A percentile compares a stretch with the other conserved stretches of the same genome.
Evolutionary conservation across 2,888 invertebrate genomes (phyloP).

Genomic region (Laothoe populi): DNA sequence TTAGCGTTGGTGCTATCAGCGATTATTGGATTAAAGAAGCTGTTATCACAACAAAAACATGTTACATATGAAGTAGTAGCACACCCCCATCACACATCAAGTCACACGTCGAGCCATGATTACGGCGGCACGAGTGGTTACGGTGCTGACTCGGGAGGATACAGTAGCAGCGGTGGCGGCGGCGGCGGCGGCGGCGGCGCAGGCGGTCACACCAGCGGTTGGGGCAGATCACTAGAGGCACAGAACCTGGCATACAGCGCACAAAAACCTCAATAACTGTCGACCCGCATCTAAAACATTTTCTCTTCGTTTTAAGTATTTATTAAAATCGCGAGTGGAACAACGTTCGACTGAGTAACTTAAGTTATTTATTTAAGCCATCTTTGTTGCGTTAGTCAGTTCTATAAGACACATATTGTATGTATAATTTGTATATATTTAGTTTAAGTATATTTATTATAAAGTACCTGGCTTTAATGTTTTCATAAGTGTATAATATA

Average conservation of each 20-base stretch:
- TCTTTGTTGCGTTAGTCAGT: conserved; percentile 45
- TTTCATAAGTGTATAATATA: conserved; percentile 62
- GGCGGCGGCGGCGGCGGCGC: conserved; percentile 58
- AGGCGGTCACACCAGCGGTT: conserved; percentile 84
- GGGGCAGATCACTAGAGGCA: conserved; percentile 91
- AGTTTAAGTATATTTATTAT: conserved; percentile 44
- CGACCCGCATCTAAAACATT: conserved; percentile 70
- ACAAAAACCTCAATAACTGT: conserved; percentile 86
- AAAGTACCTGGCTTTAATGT: conserved; percentile 77
- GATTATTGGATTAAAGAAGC: conserved; percentile 93
- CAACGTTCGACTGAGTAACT: conserved; percentile 27
- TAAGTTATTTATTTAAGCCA: conserved; percentile 32
- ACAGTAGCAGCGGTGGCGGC: conserved; percentile 75
- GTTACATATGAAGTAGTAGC: conserved; percentile 95
- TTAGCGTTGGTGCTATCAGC: conserved; percentile 93
- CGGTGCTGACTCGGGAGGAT: conserved; percentile 86
- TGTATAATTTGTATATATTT: conserved; percentile 52
- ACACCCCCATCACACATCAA: conserved; percentile 91
- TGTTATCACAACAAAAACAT: conserved; percentile 92
- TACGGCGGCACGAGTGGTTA: conserved; percentile 86
- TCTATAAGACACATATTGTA: conserved; percentile 44
- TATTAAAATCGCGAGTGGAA: conserved; percentile 27
- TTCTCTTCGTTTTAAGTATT: conserved; percentile 62
- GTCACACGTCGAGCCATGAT: conserved; percentile 88
- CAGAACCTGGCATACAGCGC: conserved; percentile 92